Evolutionary conservation across 2,113 vertebrate species (phyloP), one percentile per base, ranked within the genome.

Genomic region (Labeo catla): DNA sequence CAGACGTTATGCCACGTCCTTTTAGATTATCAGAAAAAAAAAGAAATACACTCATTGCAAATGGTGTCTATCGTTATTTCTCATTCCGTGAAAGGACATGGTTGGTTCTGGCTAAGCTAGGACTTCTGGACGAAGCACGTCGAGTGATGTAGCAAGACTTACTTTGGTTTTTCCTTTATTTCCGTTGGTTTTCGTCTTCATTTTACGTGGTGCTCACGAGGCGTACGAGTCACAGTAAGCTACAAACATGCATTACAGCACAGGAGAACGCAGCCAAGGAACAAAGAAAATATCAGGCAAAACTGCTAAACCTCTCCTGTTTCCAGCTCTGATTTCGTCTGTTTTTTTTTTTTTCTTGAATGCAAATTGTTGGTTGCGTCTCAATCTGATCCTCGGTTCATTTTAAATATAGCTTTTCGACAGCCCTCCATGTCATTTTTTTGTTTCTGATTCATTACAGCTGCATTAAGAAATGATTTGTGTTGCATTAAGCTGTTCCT

Each of bases 401-500:
- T 86, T 81, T 52, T 6, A 76, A 87, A 61, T 63, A 87, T 68
- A 23, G 68, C 85, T 81, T 61, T 84, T 84, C 63, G 34, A 73
- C 86, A 82, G 72, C 78, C 85, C 59, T 73, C 49, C 49, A 93
- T 91, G 91, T 93, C 91, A 92, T 92, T 88, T 91, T 90, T 91
- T 90, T 91, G 89, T 92, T 92, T 91, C 90, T 90, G 90, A 90
- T 90, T 91, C 91, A 89, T 91, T 93, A 89, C 91, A 90, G 88
- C 88, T 91, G 92, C 87, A 89, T 93, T 86, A 86, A 92, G 91
- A 95, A 91, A 86, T 87, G 92, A 83, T 87, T 90, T 94, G 92
- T 93, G 91, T 95, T 92, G 91, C 94, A 95, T 94, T 95, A 95
- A 96, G 94, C 95, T 94, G 90, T 95, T 95, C 92, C 89, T 93